Evolutionary conservation across 2,888 invertebrate genomes (phyloP).

Genomic region (Phalangium opilio): DNA sequence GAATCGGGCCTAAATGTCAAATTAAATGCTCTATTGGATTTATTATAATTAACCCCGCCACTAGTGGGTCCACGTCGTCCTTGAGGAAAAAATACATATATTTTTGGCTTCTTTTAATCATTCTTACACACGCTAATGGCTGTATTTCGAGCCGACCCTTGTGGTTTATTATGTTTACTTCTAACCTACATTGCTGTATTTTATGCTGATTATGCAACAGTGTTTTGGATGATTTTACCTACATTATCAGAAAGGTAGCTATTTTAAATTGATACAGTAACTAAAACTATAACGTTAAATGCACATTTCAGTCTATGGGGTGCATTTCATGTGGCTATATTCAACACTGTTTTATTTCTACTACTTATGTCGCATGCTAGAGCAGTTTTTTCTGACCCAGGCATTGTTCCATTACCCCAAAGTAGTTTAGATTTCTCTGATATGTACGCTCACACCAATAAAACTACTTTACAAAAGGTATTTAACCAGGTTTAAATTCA

Average conservation of each 20-base stretch:
- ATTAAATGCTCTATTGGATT: too few relatives aligned
- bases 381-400: conserved; percentile 78
- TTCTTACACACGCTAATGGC: too few relatives aligned
- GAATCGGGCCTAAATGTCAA: too few relatives aligned
- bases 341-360: conserved; percentile 60
- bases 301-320: conserved; percentile 56
- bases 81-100: too few relatives aligned
- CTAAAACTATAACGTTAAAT: not conserved
- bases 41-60: too few relatives aligned
- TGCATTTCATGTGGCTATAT: conserved; percentile 57
- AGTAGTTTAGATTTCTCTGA: conserved; percentile 61
- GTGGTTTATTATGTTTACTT: conserved; percentile 63
- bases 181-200: conserved; percentile 62
- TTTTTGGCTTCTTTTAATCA: too few relatives aligned
- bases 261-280: not conserved
- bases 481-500: not conserved
- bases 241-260: conserved; percentile 60
- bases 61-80: too few relatives aligned
- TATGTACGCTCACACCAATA: conserved; percentile 43
- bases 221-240: conserved; percentile 51
- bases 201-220: conserved; percentile 75
- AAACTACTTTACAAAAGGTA: conserved; percentile 14
- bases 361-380: conserved; percentile 59
- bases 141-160: conserved; percentile 28
- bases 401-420: conserved; percentile 54